phyloP scores from a whole-genome alignment of 1,140 invertebrate genomes.

The Apis mellifera region DNA sequence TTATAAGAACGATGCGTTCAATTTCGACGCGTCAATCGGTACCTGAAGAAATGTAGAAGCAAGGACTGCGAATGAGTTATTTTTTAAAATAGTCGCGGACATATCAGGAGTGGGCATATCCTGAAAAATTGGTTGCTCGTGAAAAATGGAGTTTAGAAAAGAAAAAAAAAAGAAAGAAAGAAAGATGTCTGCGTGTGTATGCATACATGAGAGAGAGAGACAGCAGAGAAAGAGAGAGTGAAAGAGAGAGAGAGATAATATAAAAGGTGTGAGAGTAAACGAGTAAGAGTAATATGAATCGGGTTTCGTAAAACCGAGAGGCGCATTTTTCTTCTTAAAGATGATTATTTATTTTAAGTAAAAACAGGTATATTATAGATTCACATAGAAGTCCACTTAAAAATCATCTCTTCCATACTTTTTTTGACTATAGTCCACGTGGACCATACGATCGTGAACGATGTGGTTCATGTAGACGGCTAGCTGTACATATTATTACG shows the following conservation, averaged over 20 bases:
- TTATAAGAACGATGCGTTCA: conserved; percentile 41
- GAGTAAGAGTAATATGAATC: conserved; percentile 2
- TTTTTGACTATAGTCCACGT: conserved; percentile 53
- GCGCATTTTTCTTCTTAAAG: conserved; percentile 60
- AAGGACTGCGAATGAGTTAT: conserved; percentile 71
- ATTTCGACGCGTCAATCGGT: conserved; percentile 69
- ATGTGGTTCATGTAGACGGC: conserved; percentile 30
- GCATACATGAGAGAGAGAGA: not conserved
- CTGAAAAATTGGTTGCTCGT: conserved; percentile 61
- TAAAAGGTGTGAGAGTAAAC: not conserved
- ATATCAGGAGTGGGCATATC: conserved; percentile 78
- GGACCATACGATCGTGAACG: conserved; percentile 24
- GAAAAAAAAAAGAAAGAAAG: not conserved
- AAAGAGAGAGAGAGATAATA: not conserved
- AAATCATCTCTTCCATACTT: conserved; percentile 69
- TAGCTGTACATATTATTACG: conserved; percentile 60
- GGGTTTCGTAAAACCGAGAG: conserved; percentile 46
- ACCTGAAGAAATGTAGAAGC: conserved; percentile 72
- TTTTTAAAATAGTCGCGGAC: conserved; percentile 65
- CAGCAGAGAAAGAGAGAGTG: not conserved
- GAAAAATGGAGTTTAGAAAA: conserved; percentile 41
- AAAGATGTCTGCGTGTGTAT: not conserved
- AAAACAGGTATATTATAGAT: conserved; percentile 66
- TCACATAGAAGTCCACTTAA: conserved; percentile 52
- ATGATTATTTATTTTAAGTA: conserved; percentile 74